phyloP scores from a whole-genome alignment of 23 tunicate genomes.

The Clavelina lepadiformis region DNA sequence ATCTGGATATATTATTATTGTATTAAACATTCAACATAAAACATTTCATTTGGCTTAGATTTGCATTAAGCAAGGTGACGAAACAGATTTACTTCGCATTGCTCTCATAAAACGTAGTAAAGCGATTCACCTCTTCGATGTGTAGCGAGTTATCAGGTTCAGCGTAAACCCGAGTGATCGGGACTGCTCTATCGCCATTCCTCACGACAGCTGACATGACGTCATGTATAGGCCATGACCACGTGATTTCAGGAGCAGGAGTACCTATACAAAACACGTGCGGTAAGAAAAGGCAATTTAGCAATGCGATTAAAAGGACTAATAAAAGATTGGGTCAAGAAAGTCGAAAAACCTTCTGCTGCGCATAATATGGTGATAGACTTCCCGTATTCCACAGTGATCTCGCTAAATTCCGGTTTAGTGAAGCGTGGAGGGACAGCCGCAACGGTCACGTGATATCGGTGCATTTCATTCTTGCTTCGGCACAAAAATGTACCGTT shows the following conservation, averaged over 20 bases:
- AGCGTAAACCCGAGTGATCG: constrained; percentile 14
- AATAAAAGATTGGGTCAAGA: no score
- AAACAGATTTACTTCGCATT: not conserved
- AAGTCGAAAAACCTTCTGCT: no score
- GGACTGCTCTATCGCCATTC: not conserved
- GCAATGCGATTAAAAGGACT: no score
- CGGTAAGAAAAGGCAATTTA: no score
- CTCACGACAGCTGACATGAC: not conserved
- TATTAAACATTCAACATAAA: not conserved
- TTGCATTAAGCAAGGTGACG: not conserved
- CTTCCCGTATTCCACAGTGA: constrained; percentile 18
- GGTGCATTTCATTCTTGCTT: not conserved
- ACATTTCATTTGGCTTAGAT: not conserved
- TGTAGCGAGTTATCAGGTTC: constrained; percentile 17
- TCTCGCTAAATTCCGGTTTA: constrained; percentile 1
- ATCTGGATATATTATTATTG: not conserved
- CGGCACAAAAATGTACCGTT: constrained; percentile 42
- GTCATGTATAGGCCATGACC: constrained; percentile 27
- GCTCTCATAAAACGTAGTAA: no score
- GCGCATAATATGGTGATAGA: constrained; percentile 30
- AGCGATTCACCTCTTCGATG: constrained; percentile 20
- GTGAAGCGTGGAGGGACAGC: constrained; percentile 8
- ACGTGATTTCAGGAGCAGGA: constrained; percentile 26
- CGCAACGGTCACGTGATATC: constrained; percentile 7
- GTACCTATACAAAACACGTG: constrained; percentile 16